Base-by-base conservation (phyloP, 30 jellyfish, hydroid and myxozoan species). In the Clytia hemisphaerica region DNA sequence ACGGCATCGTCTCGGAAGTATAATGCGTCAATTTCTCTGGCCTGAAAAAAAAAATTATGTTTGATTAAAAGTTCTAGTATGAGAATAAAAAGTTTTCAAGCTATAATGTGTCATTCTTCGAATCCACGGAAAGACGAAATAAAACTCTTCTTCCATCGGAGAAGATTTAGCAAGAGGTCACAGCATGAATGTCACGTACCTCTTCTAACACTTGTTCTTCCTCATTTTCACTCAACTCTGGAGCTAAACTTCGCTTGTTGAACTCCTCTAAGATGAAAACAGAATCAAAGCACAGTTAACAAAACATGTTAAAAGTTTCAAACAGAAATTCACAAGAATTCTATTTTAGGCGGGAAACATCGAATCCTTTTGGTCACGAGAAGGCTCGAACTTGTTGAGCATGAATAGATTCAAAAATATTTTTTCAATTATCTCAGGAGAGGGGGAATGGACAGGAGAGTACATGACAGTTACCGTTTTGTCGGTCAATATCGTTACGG, bases 191-290 rank as follows among this genome's bases (percentile, higher is more conserved):
- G n/a, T n/a, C 3, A 7, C 57, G 19, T 28, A 79, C 97, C 92
- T 88, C 97, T 29, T 76, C 80, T 34, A 88, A 60, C 78, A 88
- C 60, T 33, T 83, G 51, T 58, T 61, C 88, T 71, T 88, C 81
- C 53, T 79, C 93, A 9, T 57, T 83, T 58, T 67, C 85, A 30
- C 84, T 72, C 24, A 78, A 58, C n/a, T 88, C 97, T 6, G 77
- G 75, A 16, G 97, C 97, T 26, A 88, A 72, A 32, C 93, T 88
- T 48, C 97, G 55, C 36, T 88, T 80, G 84, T 88, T 88, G 37
- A 88, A 88, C 34, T 88, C 97, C 94, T 88, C 97, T 88, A 79
- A 9, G 18, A 30, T 15, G 30, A 38, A 59, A 60, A 34, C 24
- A 60, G 0, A 16, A 60, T 18, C 63, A n/a, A 34, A n/a, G n/a